A percentile compares a stretch with the other conserved stretches of the same genome.
Conservation (phyloP, 2,113 vertebrate species). For the Callionymus lyra region DNA sequence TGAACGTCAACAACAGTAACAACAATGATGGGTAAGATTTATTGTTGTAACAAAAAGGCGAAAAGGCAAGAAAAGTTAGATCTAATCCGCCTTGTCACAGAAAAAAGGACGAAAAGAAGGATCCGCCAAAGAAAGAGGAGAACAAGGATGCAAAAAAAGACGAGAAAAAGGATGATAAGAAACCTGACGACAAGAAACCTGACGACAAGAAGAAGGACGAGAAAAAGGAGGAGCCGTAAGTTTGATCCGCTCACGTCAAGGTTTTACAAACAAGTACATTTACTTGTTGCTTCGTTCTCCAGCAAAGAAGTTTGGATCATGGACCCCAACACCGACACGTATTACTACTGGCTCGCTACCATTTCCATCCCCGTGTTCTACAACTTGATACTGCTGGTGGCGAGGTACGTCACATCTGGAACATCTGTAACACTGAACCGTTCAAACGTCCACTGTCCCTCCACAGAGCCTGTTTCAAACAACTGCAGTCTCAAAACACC, state of each 20-base stretch:
- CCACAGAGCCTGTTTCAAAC: constrained; percentile 84
- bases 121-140: constrained; percentile 41
- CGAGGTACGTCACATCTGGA: constrained; percentile 67
- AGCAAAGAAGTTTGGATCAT: constrained; percentile 75
- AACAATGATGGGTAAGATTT: constrained; percentile 77
- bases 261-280: background rate
- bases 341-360: constrained; percentile 80
- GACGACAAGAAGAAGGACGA: constrained; percentile 34
- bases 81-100: constrained; percentile 51
- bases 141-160: constrained; percentile 43
- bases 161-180: constrained; percentile 33
- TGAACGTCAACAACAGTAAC: constrained; percentile 77
- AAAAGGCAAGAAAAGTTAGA: no score
- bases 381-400: constrained; percentile 86
- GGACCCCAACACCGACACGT: constrained; percentile 81
- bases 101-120: constrained; percentile 68
- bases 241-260: background rate
- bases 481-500: constrained; percentile 71
- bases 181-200: constrained; percentile 32
- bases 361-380: constrained; percentile 81
- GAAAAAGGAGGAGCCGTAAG: constrained; percentile 54
- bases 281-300: constrained; percentile 8
- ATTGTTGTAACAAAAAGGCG: no score
- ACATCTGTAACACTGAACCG: background rate
- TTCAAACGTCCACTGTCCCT: no score